These are phyloP conservation scores for Ganaspis brasiliensis DNA, from an alignment of 2,888 invertebrate genomes.

Conservation along the genomic window DNA sequence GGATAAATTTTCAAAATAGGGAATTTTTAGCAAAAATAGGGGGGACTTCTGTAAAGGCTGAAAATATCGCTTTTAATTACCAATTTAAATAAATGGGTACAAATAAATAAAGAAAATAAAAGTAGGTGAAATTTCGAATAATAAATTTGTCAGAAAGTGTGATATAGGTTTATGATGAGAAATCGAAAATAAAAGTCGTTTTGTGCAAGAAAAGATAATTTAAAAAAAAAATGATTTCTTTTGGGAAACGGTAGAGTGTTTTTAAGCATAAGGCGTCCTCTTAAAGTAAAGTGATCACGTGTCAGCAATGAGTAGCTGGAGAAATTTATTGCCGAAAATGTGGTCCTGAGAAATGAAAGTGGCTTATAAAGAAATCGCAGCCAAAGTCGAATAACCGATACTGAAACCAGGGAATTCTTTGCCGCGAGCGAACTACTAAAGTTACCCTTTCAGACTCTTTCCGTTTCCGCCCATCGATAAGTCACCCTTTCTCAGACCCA, in stretches of 20 bases:
- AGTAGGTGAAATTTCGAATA: too few relatives aligned
- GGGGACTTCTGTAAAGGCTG: too few relatives aligned
- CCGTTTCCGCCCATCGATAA: constrained; percentile 30
- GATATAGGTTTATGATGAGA: neutral
- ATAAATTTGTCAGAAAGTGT: neutral
- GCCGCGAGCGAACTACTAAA: constrained; percentile 29
- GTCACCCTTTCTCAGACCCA: neutral
- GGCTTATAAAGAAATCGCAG: constrained; percentile 40
- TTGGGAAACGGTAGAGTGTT: neutral
- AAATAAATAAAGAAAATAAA: too few relatives aligned
- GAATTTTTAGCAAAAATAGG: too few relatives aligned
- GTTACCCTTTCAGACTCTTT: constrained; percentile 25
- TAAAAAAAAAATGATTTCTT: neutral
- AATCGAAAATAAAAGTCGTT: neutral
- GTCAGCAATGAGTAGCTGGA: constrained; percentile 19
- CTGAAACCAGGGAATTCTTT: constrained; percentile 26
- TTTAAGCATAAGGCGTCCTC: constrained; percentile 19
- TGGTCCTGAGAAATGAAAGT: constrained; percentile 39
- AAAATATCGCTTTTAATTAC: too few relatives aligned
- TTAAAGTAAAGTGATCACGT: constrained; percentile 27
- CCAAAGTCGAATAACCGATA: constrained; percentile 34
- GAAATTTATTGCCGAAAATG: constrained; percentile 41
- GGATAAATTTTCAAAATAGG: too few relatives aligned
- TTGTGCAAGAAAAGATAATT: neutral
- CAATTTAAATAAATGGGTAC: too few relatives aligned